Percentiles rank a stretch among this genome's conserved stretches.
Evolutionary conservation across 1,140 invertebrate genomes (phyloP).

Genomic region (Drosophila bocqueti): DNA sequence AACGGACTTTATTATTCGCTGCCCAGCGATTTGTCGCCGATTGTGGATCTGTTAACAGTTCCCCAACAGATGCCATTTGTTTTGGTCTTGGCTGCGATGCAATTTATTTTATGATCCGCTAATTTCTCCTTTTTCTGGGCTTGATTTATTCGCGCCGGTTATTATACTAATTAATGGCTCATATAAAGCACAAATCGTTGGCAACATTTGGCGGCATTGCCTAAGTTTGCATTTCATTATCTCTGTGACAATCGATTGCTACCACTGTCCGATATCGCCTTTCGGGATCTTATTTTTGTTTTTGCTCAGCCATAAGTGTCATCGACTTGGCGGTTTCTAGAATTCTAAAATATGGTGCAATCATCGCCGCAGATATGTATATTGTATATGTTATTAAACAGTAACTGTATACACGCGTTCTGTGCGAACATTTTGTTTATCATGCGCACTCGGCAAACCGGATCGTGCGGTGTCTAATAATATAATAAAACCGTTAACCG

Average conservation of each 20-base stretch:
- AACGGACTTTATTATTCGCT: slow-evolving; percentile 6
- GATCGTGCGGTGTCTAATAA: slow-evolving; percentile 35
- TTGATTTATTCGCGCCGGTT: slow-evolving; percentile 48
- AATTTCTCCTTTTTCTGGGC: slow-evolving; percentile 49
- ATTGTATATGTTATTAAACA: not conserved
- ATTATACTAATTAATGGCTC: slow-evolving; percentile 50
- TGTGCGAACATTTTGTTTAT: slow-evolving; percentile 46
- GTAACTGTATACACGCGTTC: slow-evolving; percentile 10
- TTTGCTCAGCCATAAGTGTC: slow-evolving; percentile 50
- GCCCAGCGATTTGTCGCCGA: slow-evolving; percentile 33
- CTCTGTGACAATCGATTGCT: slow-evolving; percentile 47
- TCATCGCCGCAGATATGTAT: slow-evolving; percentile 26
- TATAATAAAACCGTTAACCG: slow-evolving; percentile 49
- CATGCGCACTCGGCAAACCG: slow-evolving; percentile 54
- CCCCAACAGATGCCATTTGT: slow-evolving; percentile 30
- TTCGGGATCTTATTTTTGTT: slow-evolving; percentile 34
- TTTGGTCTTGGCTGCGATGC: slow-evolving; percentile 4
- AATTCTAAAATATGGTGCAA: slow-evolving; percentile 39
- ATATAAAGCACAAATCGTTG: slow-evolving; percentile 42
- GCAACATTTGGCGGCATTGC: slow-evolving; percentile 16
- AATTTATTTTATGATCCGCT: slow-evolving; percentile 59
- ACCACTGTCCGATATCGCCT: slow-evolving; percentile 17
- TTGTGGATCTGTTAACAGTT: slow-evolving; percentile 16
- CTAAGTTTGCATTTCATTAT: slow-evolving; percentile 43
- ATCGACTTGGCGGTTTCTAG: slow-evolving; percentile 54